Evolutionary conservation across 2,113 vertebrate genomes (phyloP).

Genomic region (Microtus montanus): DNA sequence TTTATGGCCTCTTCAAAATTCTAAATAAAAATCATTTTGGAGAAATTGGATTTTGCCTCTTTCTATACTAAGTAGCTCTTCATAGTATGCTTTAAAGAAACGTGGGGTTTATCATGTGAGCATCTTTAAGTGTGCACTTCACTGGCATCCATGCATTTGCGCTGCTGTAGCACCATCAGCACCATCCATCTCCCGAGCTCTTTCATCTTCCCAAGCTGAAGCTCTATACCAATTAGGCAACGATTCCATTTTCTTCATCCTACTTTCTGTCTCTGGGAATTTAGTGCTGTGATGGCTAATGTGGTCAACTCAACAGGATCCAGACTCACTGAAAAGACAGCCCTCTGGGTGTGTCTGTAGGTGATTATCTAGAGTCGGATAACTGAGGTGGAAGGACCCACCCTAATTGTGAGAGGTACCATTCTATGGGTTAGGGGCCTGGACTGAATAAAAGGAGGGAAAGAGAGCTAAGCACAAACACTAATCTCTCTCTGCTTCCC

Average conservation of each 20-base stretch:
- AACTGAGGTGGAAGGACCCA: too few species aligned
- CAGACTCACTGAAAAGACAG: background rate
- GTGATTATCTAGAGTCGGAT: background rate
- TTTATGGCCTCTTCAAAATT: constrained; percentile 17
- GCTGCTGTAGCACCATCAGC: too few species aligned
- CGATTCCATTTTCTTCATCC: background rate
- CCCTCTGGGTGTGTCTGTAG: background rate
- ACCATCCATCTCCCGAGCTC: background rate
- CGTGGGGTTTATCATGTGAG: background rate
- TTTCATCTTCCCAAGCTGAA: constrained; percentile 9
- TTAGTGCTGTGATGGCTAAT: background rate
- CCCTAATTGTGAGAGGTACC: background rate
- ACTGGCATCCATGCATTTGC: background rate
- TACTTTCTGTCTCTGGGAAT: background rate
- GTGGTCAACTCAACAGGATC: background rate
- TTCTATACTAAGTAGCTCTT: constrained; percentile 6
- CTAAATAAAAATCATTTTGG: constrained; percentile 40
- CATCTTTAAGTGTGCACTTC: background rate
- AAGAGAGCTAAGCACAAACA: background rate
- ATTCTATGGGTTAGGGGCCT: background rate
- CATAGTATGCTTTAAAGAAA: too few species aligned
- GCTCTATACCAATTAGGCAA: background rate
- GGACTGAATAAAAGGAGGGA: background rate
- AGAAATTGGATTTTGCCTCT: constrained; percentile 36
- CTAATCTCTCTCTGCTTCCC: background rate